Evolutionary conservation across 2,113 vertebrate genomes (phyloP), one percentile per base, ranked within the genome.

Genomic region (Choloepus hoffmanni): DNA sequence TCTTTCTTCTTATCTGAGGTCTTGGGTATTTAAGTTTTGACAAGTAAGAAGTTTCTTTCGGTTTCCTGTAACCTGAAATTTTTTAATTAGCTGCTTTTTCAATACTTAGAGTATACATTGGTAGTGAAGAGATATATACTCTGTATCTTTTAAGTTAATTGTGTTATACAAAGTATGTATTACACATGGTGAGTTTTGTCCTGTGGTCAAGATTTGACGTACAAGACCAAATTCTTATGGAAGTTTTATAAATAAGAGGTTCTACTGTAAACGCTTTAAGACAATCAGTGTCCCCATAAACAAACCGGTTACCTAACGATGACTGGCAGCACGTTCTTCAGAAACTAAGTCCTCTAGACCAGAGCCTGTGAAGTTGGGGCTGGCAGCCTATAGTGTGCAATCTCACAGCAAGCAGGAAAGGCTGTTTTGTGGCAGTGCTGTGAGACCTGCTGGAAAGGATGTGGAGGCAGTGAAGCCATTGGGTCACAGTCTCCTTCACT

Each of bases 21-120:
- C 43, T 92, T 63, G 16, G 28, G 4, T 70, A 53, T 83, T 82
- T 81, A 33, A 14, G 26, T 88, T 93, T 95, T 92, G 33, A 85
- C 60, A 85, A 74, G 12, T n/a, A 84, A 92, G 40, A 77, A 78
- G 10, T 58, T 95, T 26, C 12, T 87, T 82, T 74, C 30, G 74
- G 58, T 85, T 24, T 73, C 50, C 18, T 62, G 16, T 90, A 55
- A 62, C 13, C 55, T 48, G 15, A 68, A 74, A 24, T 19, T 73
- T 63, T 14, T 55, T 7, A 18, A 23, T 13, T 43, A 74, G 28
- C 30, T 86, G 7, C 58, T 10, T 85, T n/a, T 77, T 78, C 11
- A 85, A 48, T 77, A n/a, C 50, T 65, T 48, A 53, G 24, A 89
- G 67, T 16, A 68, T 53, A 65, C 4, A 7, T 77, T 72, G 16